Percentiles rank a stretch among this genome's conserved stretches.
phyloP scores from a whole-genome alignment of 2,113 vertebrate species.

The Martes martes region DNA sequence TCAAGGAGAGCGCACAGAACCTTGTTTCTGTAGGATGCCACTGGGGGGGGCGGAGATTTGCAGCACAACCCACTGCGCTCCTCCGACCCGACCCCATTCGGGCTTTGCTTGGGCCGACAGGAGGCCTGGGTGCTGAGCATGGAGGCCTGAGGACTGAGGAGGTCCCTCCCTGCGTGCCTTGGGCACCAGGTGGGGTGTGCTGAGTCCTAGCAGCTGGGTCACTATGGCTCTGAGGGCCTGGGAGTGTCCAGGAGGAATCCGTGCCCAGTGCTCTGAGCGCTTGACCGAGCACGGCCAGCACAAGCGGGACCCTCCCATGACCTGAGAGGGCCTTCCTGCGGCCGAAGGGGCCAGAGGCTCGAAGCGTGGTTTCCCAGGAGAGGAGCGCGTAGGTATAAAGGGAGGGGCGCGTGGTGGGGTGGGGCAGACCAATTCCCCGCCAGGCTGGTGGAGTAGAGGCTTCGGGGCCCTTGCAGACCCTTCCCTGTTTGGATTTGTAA shows the following conservation, averaged over 20 bases:
- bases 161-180: background rate
- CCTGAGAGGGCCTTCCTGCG: background rate
- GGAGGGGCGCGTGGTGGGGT: background rate
- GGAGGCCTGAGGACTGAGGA: too few relatives aligned
- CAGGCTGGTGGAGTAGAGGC: background rate
- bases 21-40: background rate
- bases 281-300: background rate
- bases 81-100: too few relatives aligned
- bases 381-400: fast-evolving
- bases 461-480: background rate
- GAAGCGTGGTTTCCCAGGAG: background rate
- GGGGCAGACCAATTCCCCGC: fast-evolving
- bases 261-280: background rate
- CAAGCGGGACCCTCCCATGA: background rate
- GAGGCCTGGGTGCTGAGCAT: background rate
- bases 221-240: background rate
- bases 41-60: background rate
- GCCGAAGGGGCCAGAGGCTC: background rate
- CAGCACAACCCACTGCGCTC: background rate
- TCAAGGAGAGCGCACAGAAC: background rate
- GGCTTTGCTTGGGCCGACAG: background rate
- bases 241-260: background rate
- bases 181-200: background rate
- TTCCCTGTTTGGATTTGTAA: background rate
- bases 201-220: background rate